A percentile compares a stretch with the other conserved stretches of the same genome.
These are phyloP conservation scores for Drosophila hydei DNA, from an alignment of 1,140 invertebrate genomes.

Conservation along the genomic window DNA sequence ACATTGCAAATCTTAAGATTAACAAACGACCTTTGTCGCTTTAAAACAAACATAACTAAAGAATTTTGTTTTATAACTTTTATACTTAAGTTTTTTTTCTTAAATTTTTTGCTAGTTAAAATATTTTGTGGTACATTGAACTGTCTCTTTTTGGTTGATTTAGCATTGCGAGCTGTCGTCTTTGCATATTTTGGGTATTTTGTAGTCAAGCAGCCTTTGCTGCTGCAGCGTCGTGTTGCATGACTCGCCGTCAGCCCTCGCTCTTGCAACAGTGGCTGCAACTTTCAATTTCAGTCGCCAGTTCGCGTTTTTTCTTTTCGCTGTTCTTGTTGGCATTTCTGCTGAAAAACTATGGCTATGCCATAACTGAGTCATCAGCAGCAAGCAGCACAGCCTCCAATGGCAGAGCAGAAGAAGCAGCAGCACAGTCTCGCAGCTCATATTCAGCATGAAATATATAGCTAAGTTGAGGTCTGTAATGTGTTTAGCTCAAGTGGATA, in stretches of 20 bases:
- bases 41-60: background rate
- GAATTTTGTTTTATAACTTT: background rate
- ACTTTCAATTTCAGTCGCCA: slow-evolving; percentile 47
- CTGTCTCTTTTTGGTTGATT: slow-evolving; percentile 5
- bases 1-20: background rate
- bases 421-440: slow-evolving; percentile 8
- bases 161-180: background rate
- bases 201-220: slow-evolving; percentile 15
- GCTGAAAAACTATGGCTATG: slow-evolving; percentile 37
- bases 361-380: slow-evolving; percentile 37
- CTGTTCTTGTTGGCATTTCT: slow-evolving; percentile 34
- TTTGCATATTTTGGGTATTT: slow-evolving; percentile 33
- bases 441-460: slow-evolving; percentile 40
- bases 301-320: background rate
- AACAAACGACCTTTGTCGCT: background rate
- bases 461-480: slow-evolving; percentile 38
- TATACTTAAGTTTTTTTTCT: too few relatives aligned
- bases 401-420: background rate
- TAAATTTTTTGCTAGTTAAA: too few relatives aligned
- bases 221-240: slow-evolving; percentile 33
- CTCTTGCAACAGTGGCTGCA: slow-evolving; percentile 30
- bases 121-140: slow-evolving; percentile 16
- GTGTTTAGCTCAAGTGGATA: slow-evolving; percentile 26
- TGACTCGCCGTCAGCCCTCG: background rate
- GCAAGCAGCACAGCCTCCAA: background rate